Conservation (phyloP, 2,888 invertebrate genomes). For the Cotesia congregata region DNA sequence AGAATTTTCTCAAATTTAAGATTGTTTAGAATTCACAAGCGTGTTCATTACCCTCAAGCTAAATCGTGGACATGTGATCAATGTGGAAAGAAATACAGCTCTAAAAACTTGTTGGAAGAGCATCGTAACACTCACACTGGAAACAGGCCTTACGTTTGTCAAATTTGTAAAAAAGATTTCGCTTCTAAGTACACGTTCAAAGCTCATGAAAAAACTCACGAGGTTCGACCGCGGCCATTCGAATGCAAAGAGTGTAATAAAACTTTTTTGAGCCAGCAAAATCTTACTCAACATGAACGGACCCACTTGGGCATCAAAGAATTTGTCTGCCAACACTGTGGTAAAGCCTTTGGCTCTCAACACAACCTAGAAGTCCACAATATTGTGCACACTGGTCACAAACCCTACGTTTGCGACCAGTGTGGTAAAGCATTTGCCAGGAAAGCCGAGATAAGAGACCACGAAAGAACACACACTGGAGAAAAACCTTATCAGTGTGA, state of each 20-base stretch:
- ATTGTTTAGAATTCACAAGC: conserved; percentile 76
- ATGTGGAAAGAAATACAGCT: conserved; percentile 80
- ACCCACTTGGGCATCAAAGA: conserved; percentile 82
- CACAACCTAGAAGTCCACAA: conserved; percentile 85
- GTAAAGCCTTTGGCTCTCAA: conserved; percentile 83
- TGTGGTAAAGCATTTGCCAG: conserved; percentile 84
- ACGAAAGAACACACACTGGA: conserved; percentile 85
- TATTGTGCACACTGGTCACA: conserved; percentile 83
- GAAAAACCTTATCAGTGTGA: conserved; percentile 86
- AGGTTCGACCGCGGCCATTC: conserved; percentile 78
- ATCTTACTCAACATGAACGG: conserved; percentile 81
- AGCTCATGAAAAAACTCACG: conserved; percentile 83
- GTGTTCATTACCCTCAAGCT: conserved; percentile 76
- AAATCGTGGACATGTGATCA: conserved; percentile 77
- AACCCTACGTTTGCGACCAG: conserved; percentile 78
- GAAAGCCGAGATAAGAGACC: conserved; percentile 84
- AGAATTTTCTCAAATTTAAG: conserved; percentile 76
- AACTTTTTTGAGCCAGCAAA: conserved; percentile 83
- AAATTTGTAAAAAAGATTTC: conserved; percentile 80
- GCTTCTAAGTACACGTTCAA: conserved; percentile 85
- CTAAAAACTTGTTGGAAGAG: conserved; percentile 79
- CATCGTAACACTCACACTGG: conserved; percentile 82
- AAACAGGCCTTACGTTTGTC: conserved; percentile 77
- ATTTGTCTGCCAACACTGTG: conserved; percentile 78
- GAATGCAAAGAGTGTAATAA: conserved; percentile 80